A percentile compares a stretch with the other conserved stretches of the same genome.
Evolutionary conservation across 2,888 invertebrate species (phyloP).

Genomic region (Conchocele bisecta): DNA sequence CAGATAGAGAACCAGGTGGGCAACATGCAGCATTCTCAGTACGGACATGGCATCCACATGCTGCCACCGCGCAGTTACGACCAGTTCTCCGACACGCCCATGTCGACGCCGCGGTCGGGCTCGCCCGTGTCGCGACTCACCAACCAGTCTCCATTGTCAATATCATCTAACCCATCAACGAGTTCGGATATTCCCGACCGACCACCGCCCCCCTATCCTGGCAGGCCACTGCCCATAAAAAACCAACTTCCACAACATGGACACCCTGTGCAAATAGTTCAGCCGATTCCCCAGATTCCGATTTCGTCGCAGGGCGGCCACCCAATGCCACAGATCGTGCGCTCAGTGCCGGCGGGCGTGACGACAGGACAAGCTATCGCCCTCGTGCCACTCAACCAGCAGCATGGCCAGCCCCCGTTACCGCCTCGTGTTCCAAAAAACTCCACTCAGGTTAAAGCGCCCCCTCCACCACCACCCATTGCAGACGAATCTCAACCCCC

Average conservation of each 20-base stretch:
- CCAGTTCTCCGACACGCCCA: constrained; percentile 65
- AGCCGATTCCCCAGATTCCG: constrained; percentile 60
- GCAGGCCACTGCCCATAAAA: constrained; percentile 55
- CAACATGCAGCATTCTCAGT: constrained; percentile 11
- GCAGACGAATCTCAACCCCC: constrained; percentile 49
- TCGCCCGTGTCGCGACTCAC: constrained; percentile 79
- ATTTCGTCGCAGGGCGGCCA: constrained; percentile 43
- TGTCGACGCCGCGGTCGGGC: constrained; percentile 78
- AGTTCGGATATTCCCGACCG: constrained; percentile 81
- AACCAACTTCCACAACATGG: constrained; percentile 40
- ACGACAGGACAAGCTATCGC: constrained; percentile 41
- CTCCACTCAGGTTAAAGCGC: constrained; percentile 46
- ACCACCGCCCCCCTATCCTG: constrained; percentile 81
- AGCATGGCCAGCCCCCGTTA: constrained; percentile 66
- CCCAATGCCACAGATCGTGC: constrained; percentile 63
- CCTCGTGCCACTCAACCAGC: constrained; percentile 8
- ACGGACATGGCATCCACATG: constrained; percentile 49
- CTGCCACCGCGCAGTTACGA: constrained; percentile 34
- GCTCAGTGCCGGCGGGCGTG: constrained; percentile 56
- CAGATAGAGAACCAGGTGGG: constrained; percentile 20
- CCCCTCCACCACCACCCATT: constrained; percentile 59
- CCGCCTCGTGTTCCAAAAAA: constrained; percentile 72
- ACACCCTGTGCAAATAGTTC: constrained; percentile 60
- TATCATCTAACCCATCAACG: constrained; percentile 81
- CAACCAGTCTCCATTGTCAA: constrained; percentile 82